These are phyloP conservation scores for Hemicrepidius hirtus DNA, from an alignment of 2,888 invertebrate genomes.

Conservation along the genomic window DNA sequence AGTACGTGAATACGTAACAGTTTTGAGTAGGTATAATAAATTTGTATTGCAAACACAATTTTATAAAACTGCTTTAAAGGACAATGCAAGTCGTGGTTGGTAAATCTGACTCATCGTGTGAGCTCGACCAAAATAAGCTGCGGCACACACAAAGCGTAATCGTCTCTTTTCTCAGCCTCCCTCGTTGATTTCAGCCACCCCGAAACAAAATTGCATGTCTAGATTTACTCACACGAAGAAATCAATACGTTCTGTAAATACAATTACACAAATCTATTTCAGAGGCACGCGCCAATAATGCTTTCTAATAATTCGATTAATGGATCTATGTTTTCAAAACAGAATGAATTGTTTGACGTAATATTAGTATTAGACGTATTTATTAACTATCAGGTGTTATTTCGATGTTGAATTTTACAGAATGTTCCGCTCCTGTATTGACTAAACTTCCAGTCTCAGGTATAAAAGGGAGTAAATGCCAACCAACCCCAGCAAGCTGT, in stretches of 20 bases:
- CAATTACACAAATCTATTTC: constrained; percentile 40
- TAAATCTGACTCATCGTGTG: constrained; percentile 52
- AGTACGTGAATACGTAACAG: background rate
- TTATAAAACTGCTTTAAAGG: constrained; percentile 17
- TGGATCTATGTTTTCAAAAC: constrained; percentile 26
- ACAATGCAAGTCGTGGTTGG: constrained; percentile 36
- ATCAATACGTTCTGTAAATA: constrained; percentile 49
- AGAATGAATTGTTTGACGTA: background rate
- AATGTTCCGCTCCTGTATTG: no score
- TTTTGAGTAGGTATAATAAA: background rate
- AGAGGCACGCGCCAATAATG: constrained; percentile 39
- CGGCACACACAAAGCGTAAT: constrained; percentile 52
- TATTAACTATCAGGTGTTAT: background rate
- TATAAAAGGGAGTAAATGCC: background rate
- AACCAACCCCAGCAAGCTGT: constrained; percentile 2
- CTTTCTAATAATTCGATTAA: constrained; percentile 33
- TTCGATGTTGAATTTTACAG: no score
- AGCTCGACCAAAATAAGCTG: constrained; percentile 53
- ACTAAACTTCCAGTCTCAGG: background rate
- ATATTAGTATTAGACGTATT: background rate
- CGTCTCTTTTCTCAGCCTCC: constrained; percentile 50
- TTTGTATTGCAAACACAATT: constrained; percentile 19
- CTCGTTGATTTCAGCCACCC: constrained; percentile 46
- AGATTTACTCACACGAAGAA: constrained; percentile 48
- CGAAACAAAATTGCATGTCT: constrained; percentile 50